Evolutionary conservation across 2,113 vertebrate genomes (phyloP), one percentile per base, ranked within the genome.

Genomic region (Tupaia chinensis): DNA sequence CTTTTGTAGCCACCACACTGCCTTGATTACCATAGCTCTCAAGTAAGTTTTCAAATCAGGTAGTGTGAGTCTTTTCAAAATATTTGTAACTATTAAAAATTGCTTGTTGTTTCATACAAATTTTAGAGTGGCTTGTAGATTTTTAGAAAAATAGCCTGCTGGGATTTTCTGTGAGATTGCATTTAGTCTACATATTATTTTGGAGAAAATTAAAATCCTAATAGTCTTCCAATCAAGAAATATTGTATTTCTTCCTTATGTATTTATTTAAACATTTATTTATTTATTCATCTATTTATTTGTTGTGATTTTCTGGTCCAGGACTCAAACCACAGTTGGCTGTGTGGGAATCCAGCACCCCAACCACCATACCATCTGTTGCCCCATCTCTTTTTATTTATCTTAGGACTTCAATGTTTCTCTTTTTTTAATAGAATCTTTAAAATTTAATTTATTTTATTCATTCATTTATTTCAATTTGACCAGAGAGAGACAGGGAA

Each of bases 91-190:
- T 82, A 61, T 90, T 90, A 29, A 11, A 56, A 77, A 61, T 73
- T 77, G 5, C 76, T 92, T 88, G 6, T n/a, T 63, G 58, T 88
- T 65, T 34, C 65, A 16, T 10, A n/a, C 60, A 61, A n/a, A 73
- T 27, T 95, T 87, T 95, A 86, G 74, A 91, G 86, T 66, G 81
- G 54, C 19, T 87, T 91, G 2, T 87, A 87, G 25, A 81, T 29
- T 63, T 66, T 72, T 65, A 56, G 9, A 93, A 79, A 65, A 54
- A 72, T 53, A 66, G 6, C 3, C 29, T 44, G 10, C 58, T 86
- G 44, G 29, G 19, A 80, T 68, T 95, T 80, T 81, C 20, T 80
- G 16, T 87, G 77, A 87, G 32, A 53, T 68, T 68, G 54, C 9
- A 34, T 93, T 93, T 58, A 77, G 56, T 65, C 25, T 79, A 80